A percentile compares a stretch with the other conserved stretches of the same genome.
phyloP scores from a whole-genome alignment of 2,888 invertebrate genomes.

The Epinotia brunnichana region DNA sequence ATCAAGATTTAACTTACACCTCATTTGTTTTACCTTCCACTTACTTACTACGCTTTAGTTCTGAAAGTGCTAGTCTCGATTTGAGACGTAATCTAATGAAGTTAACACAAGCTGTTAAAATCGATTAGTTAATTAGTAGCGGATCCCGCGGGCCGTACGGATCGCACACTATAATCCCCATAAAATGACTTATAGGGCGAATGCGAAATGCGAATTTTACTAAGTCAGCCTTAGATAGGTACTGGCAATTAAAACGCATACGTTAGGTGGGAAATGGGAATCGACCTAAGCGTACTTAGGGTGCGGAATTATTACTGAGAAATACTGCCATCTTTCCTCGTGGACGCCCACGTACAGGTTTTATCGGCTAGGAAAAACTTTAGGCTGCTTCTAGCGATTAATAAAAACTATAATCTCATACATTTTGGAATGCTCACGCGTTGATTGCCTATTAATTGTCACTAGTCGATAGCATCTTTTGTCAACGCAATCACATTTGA shows the following conservation, averaged over 20 bases:
- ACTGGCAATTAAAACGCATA: background rate
- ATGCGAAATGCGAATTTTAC: background rate
- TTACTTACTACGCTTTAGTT: constrained; percentile 16
- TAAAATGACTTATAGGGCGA: constrained; percentile 38
- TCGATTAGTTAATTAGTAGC: constrained; percentile 65
- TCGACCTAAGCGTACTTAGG: background rate
- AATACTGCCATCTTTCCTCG: too few relatives aligned
- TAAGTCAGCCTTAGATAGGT: background rate
- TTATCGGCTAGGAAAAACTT: background rate
- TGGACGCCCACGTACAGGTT: too few relatives aligned
- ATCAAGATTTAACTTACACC: background rate
- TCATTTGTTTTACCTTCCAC: background rate
- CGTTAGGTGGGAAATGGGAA: background rate
- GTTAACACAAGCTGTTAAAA: constrained; percentile 53
- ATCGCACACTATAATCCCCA: constrained; percentile 56
- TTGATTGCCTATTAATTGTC: background rate
- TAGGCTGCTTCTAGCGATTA: background rate
- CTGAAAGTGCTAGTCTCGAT: background rate
- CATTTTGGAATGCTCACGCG: background rate
- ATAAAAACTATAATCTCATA: background rate
- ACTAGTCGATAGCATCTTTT: background rate
- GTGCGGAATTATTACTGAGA: too few relatives aligned
- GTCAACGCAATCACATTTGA: background rate
- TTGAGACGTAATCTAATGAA: constrained; percentile 49
- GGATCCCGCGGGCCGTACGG: constrained; percentile 51